Base-by-base conservation (phyloP, 1,140 invertebrate genomes). In the Tetragonula clypearis region DNA sequence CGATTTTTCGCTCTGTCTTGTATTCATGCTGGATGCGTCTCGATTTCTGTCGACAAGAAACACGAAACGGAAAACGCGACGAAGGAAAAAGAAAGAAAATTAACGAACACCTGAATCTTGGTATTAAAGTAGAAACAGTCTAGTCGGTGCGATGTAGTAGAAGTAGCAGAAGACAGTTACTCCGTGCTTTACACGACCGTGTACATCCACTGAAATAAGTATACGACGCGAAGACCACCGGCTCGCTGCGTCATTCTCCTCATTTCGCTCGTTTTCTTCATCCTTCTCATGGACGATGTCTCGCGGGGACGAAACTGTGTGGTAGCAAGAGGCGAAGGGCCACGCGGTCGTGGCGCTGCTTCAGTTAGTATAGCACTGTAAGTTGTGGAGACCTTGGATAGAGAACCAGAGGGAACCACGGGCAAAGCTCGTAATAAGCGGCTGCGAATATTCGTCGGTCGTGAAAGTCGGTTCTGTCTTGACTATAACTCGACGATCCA, bases 191-290 rank as follows among this genome's bases (percentile, higher is more conserved):
- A 79, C 58, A 26, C 60, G 74, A 68, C 60, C 71, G 66, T 82
- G 19, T 30, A 87, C 53, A 71, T 82, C 87, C 21, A 15, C 76
- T 55, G 82, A 89, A 89, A 90, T 90, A 90, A 83, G 68, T 85
- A 41, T 30, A 62, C 30, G 11, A 19, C 11, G 72, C 73, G 26
- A 35, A 23, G 78, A 85, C 71, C 71, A 19, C 56, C 55, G 73
- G 79, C n/a, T 86, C 66, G 17, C 53, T 12, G 68, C 19, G 8
- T 19, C 17, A 1, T 68, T 26, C 26, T 30, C 26, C 19, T 30
- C 17, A 1, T 68, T 26, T 30, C 6, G 0, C 66, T 35, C 26
- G 12, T 26, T 74, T 30, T 30, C 66, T 68, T 35, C 9, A 15
- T 68, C 9, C 0, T 68, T 17, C 26, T 68, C 66, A 8, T 49